Base-by-base conservation (phyloP, 2,113 vertebrate species). In the Thalassarche chlororhynchos region DNA sequence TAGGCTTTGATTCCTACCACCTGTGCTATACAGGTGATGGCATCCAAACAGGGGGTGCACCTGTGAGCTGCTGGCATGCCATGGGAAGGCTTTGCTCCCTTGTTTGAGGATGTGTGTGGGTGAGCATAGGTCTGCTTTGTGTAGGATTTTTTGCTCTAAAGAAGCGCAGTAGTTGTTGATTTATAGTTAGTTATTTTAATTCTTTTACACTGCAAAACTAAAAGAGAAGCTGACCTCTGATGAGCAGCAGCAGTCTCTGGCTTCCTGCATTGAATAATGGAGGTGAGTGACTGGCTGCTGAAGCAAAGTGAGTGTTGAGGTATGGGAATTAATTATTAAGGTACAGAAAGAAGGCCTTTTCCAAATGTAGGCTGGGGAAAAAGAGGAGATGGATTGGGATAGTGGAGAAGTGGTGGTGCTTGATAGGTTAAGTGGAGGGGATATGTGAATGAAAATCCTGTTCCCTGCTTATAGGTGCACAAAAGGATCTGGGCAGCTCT, bases 71-170 rank as follows among this genome's bases (percentile, higher is more conserved):
- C 58, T 71, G 46, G 11, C 16, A 4, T 61, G n/a, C 23, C 6
- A 5, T 5, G 4, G 21, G 25, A 24, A 44, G 46, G 14, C 29
- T 79, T 82, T 65, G 5, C 7, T 66, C 6, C 5, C 12, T 58
- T 61, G 44, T 79, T 65, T 76, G 34, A 57, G 29, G 6, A 5
- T 13, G 8, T 17, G 29, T 20, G 17, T 4, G 10, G 8, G 5
- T 28, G 9, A 34, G 11, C 0, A 1, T 5, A n/a, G 28, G 17
- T 40, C 10, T 92, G 15, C 2, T 60, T 2, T 55, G 4, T 4
- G 6, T 7, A 32, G 14, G 23, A 1, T 31, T 36, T 47, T 42
- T 34, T 60, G 6, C 15, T 40, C 25, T 70, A 8, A 66, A 34
- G n/a, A 17, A 7, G 15, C 2, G 3, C 0, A 12, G 7, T 32